Evolutionary conservation across 2,888 invertebrate species (phyloP).

Genomic region (Tubulanus polymorphus): DNA sequence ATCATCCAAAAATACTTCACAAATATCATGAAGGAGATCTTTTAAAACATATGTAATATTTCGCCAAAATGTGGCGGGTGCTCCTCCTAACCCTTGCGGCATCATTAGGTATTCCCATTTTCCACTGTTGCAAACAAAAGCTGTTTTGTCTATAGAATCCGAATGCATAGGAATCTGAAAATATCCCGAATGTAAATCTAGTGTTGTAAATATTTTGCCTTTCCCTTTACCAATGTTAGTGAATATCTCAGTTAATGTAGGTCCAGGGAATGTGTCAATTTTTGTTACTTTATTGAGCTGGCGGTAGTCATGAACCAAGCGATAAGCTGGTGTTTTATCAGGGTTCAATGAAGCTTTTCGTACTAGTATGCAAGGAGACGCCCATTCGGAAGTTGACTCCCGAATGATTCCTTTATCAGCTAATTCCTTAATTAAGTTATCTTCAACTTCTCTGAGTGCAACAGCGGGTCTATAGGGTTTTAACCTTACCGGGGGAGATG

Average conservation of each 20-base stretch:
- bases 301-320: neutral
- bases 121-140: neutral
- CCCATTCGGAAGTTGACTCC: neutral
- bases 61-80: neutral
- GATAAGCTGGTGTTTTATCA: conserved; percentile 12
- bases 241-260: neutral
- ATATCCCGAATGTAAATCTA: neutral
- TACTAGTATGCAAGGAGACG: neutral
- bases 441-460: neutral
- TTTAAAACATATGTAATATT: neutral
- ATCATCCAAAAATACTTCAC: conserved; percentile 23
- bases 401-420: neutral
- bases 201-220: neutral
- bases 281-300: neutral
- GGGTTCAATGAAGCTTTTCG: neutral
- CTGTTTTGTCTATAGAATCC: neutral
- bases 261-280: neutral
- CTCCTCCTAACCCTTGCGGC: neutral
- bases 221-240: neutral
- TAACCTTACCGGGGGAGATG: neutral
- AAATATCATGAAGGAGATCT: neutral
- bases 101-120: neutral
- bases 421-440: neutral
- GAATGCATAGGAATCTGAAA: neutral
- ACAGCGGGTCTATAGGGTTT: neutral